These are phyloP conservation scores for Pseudomugil tenellus DNA, from an alignment of 2,797 vertebrate species.

Conservation along the genomic window DNA sequence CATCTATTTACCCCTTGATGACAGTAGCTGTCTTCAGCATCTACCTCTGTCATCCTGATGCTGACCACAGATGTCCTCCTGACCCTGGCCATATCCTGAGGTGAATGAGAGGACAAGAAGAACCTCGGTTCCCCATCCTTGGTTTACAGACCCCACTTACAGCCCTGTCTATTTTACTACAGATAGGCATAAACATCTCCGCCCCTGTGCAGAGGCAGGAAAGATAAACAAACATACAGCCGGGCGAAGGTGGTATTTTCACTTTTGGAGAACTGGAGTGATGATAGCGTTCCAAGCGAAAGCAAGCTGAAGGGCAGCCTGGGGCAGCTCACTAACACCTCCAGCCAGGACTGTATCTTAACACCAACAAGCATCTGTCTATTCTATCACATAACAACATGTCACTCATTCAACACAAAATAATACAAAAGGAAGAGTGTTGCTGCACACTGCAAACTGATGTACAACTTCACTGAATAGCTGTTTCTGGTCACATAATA, in stretches of 20 bases:
- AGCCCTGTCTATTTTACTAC: constrained; percentile 73
- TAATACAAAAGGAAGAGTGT: constrained; percentile 42
- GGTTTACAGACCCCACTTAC: constrained; percentile 33
- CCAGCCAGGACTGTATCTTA: constrained; percentile 68
- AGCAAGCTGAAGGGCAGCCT: constrained; percentile 74
- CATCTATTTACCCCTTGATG: constrained; percentile 88
- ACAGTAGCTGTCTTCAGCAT: constrained; percentile 91
- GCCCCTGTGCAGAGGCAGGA: constrained; percentile 58
- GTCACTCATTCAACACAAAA: constrained; percentile 63
- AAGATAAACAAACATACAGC: constrained; percentile 72
- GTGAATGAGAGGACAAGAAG: constrained; percentile 79
- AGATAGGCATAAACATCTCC: constrained; percentile 67
- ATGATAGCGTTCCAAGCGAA: constrained; percentile 67
- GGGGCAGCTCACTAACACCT: constrained; percentile 78
- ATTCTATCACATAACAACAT: constrained; percentile 69
- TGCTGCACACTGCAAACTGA: constrained; percentile 37
- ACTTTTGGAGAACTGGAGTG: constrained; percentile 65
- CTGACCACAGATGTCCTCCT: constrained; percentile 86
- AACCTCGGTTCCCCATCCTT: constrained; percentile 24
- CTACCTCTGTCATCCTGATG: constrained; percentile 73
- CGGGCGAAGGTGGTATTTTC: constrained; percentile 56
- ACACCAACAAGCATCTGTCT: constrained; percentile 79
- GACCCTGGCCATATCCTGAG: constrained; percentile 70
- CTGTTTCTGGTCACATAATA: constrained; percentile 37
- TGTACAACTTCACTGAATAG: constrained; percentile 44